Conservation (phyloP, 2,113 vertebrate genomes). For the Rostratula benghalensis region DNA sequence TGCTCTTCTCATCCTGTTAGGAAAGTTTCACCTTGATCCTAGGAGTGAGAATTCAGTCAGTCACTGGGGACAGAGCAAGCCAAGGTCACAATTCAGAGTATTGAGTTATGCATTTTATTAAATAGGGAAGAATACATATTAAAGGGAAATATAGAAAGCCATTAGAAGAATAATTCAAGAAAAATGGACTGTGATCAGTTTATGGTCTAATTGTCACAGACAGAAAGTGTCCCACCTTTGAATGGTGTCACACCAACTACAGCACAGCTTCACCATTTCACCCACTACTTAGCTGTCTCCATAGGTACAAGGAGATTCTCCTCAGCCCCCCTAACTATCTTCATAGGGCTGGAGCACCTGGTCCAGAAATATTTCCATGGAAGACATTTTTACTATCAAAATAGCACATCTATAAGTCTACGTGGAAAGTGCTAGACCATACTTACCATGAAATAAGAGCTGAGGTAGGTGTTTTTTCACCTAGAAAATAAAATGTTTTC, state of each 20-base stretch:
- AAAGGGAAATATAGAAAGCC: not conserved
- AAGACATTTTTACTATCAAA: not conserved
- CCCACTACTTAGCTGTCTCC: not conserved
- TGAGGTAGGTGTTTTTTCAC: not conserved
- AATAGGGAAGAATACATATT: not conserved
- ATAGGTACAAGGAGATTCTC: not conserved
- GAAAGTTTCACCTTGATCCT: not conserved
- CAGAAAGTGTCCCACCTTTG: not conserved
- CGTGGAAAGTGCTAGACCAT: not conserved
- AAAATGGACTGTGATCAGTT: not conserved
- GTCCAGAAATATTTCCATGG: not conserved
- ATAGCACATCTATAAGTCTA: not conserved
- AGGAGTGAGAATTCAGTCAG: not conserved
- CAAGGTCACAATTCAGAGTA: not conserved
- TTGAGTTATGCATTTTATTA: not conserved
- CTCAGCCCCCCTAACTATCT: not conserved
- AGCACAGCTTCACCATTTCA: not conserved
- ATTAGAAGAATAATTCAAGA: not conserved
- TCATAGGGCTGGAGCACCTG: not conserved
- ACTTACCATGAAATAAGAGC: not conserved
- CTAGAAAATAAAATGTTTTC: not conserved
- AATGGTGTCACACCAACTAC: fast-evolving
- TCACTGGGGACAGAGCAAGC: not conserved
- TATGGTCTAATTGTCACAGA: not conserved
- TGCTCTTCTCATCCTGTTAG: not conserved